phyloP scores from a whole-genome alignment of 2,113 vertebrate genomes.

The Triplophysa siluroides region DNA sequence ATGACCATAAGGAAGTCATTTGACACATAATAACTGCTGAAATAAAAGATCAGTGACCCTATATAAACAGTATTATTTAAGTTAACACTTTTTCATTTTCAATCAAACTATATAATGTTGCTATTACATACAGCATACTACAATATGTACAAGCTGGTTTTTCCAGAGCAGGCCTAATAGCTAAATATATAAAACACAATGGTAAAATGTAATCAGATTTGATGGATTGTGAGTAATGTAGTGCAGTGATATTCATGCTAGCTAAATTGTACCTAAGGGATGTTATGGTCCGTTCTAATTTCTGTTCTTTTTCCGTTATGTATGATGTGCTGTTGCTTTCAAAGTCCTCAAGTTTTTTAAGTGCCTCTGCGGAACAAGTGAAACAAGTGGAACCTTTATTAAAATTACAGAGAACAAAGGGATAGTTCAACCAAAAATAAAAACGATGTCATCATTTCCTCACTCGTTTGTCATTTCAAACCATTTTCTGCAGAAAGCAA shows the following conservation, averaged over 20 bases:
- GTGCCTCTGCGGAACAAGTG: conserved; percentile 33
- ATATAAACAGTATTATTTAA: too few relatives aligned
- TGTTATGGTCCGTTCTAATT: conserved; percentile 22
- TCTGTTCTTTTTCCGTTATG: conserved; percentile 28
- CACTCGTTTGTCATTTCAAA: too few relatives aligned
- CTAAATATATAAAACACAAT: not conserved
- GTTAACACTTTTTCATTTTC: too few relatives aligned
- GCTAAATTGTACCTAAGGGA: conserved; percentile 47
- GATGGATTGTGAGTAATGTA: not conserved
- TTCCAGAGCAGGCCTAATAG: not conserved
- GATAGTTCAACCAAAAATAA: too few relatives aligned
- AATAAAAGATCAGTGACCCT: too few relatives aligned
- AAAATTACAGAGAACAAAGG: not conserved
- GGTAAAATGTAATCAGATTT: not conserved
- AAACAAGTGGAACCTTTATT: not conserved
- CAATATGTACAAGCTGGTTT: not conserved
- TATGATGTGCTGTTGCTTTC: conserved; percentile 4
- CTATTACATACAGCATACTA: too few relatives aligned
- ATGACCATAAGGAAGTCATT: not conserved
- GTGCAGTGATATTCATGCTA: not conserved
- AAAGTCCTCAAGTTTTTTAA: conserved; percentile 25
- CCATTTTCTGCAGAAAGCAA: too few relatives aligned
- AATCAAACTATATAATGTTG: too few relatives aligned
- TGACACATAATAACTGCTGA: not conserved
- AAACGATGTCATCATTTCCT: too few relatives aligned